phyloP scores from a whole-genome alignment of 1,140 invertebrate genomes.

The Oryctes rhinoceros region DNA sequence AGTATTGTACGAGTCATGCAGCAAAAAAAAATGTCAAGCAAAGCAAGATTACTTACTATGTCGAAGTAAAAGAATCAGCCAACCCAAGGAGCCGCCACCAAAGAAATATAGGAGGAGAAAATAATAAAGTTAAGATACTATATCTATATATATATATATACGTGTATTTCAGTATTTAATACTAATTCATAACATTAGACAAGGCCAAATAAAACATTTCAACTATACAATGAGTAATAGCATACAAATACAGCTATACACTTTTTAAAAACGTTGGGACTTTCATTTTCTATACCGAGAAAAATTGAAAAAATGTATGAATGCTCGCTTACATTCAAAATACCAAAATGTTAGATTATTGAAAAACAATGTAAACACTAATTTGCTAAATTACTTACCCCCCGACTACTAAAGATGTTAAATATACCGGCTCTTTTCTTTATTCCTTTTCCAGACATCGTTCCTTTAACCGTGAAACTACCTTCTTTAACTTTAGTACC shows the following conservation, averaged over 20 bases:
- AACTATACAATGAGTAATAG: no score
- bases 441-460: constrained; percentile 83
- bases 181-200: background rate
- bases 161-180: background rate
- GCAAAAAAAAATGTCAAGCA: constrained; percentile 3
- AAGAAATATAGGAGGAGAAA: constrained; percentile 29
- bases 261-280: no score
- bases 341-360: no score
- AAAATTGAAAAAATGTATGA: no score
- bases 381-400: constrained; percentile 71
- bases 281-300: no score
- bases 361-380: background rate
- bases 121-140: constrained; percentile 36
- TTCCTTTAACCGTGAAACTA: constrained; percentile 81
- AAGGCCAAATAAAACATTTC: background rate
- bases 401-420: constrained; percentile 90
- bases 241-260: no score
- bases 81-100: constrained; percentile 33
- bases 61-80: constrained; percentile 32
- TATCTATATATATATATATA: background rate
- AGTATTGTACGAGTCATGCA: background rate
- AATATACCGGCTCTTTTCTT: constrained; percentile 90
- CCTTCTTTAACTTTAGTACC: constrained; percentile 61
- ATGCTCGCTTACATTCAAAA: no score
- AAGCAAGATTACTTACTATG: constrained; percentile 35